Evolutionary conservation across 2,888 invertebrate genomes (phyloP), one percentile per base, ranked within the genome.

Genomic region (Acanthoscelides obtectus): DNA sequence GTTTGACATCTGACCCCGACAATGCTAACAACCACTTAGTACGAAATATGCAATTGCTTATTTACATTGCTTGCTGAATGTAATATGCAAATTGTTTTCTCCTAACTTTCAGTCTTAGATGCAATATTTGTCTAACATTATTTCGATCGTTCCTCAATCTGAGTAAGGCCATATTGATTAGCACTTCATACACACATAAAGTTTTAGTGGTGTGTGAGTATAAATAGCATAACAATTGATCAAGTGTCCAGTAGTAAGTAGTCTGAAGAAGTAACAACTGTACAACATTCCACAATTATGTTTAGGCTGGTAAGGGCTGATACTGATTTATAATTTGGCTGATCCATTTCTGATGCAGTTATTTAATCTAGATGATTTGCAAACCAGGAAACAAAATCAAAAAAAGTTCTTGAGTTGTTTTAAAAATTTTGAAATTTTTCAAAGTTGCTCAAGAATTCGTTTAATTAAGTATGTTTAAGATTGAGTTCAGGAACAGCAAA

Each of bases 121-220:
- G 45, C 45, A 72, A 64, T 72, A 67, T 73, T 73, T 70, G 63
- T 63, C 64, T 69, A 73, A 71, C 68, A 70, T 69, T 68, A 67
- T 69, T 68, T 64, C 69, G 69, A 63, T 69, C 65, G 45, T 6
- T 1, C 17, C 45, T 45, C 45, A 45, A 17, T 45, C 12, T 45
- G 45, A 17, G 45, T 45, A 45, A 74, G 74, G 74, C 70, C 72
- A 66, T 72, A 72, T 74, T 69, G 64, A 71, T 74, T 74, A 74
- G 72, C 74, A 72, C 45, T 4, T 45, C 17, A 12, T 45, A 45
- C 5, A 45, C 45, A 45, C 70, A 74, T 72, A 69, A 68, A 72
- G 67, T 72, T 22, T 72, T n/a, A 20, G 70, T 65, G 22, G 64
- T 27, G 20, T 67, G 27, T 22, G 65, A 25, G 22, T 74, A 74